Evolutionary conservation across 1,140 invertebrate genomes (phyloP).

Genomic region (Plodia interpunctella): DNA sequence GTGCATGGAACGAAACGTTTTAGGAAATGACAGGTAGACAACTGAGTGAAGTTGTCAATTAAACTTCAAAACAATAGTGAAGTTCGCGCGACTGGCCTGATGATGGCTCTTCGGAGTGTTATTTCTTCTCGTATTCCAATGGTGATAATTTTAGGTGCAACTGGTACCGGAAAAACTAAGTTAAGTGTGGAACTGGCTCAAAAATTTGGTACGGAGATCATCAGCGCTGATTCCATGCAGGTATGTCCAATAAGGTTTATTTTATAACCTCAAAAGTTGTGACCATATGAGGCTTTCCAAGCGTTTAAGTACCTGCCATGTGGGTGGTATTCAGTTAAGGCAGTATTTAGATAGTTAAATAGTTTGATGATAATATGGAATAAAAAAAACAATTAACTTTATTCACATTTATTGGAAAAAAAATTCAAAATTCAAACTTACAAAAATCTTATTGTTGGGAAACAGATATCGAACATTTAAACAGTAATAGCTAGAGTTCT

Average conservation of each 20-base stretch:
- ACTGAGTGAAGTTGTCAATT: slow-evolving; percentile 17
- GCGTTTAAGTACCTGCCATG: too few relatives aligned
- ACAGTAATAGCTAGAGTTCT: too few relatives aligned
- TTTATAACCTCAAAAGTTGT: slow-evolving; percentile 52
- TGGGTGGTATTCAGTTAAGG: too few relatives aligned
- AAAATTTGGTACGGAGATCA: slow-evolving; percentile 95
- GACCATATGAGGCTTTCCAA: too few relatives aligned
- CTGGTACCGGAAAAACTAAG: slow-evolving; percentile 98
- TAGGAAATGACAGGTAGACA: slow-evolving; percentile 8
- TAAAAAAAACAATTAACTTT: too few relatives aligned
- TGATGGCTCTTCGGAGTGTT: slow-evolving; percentile 64
- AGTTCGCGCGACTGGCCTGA: slow-evolving; percentile 42
- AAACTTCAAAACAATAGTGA: slow-evolving; percentile 61
- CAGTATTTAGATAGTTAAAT: too few relatives aligned
- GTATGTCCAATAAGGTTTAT: slow-evolving; percentile 67
- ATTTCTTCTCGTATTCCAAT: slow-evolving; percentile 80
- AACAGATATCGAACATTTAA: too few relatives aligned
- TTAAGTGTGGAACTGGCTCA: slow-evolving; percentile 93
- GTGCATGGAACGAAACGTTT: slow-evolving; percentile 35
- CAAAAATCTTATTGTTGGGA: too few relatives aligned
- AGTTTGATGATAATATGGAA: too few relatives aligned
- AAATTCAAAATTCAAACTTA: too few relatives aligned
- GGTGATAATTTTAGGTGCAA: slow-evolving; percentile 95
- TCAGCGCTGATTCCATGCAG: slow-evolving; percentile 99
- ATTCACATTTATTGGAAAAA: too few relatives aligned